These are phyloP conservation scores for Eristalinus aeneus DNA, from an alignment of 2,888 invertebrate genomes.

Conservation along the genomic window DNA sequence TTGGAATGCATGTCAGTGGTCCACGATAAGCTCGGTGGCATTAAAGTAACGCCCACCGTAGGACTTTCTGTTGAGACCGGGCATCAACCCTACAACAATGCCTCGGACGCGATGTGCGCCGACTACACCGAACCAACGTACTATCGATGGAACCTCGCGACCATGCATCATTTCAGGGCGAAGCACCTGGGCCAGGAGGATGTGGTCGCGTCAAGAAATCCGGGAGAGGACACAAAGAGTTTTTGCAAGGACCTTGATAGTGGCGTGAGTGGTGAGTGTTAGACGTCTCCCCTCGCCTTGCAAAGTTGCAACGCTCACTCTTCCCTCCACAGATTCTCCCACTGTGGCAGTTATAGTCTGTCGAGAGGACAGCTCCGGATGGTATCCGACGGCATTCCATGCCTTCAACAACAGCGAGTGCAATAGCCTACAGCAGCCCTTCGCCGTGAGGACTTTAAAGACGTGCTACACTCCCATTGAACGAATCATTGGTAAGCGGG, in stretches of 20 bases:
- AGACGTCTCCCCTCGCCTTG: not conserved
- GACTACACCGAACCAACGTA: conserved; percentile 72
- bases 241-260: conserved; percentile 59
- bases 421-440: conserved; percentile 75
- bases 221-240: conserved; percentile 34
- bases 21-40: conserved; percentile 82
- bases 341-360: conserved; percentile 88
- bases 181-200: conserved; percentile 52
- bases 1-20: conserved; percentile 85
- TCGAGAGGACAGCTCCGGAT: conserved; percentile 83
- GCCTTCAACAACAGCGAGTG: conserved; percentile 82
- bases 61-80: conserved; percentile 45
- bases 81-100: conserved; percentile 16
- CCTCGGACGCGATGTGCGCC: conserved; percentile 72
- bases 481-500: conserved; percentile 75
- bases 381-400: conserved; percentile 88
- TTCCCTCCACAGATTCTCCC: conserved; percentile 74
- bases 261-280: conserved; percentile 29
- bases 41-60: conserved; percentile 81
- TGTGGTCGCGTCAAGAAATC: conserved; percentile 7
- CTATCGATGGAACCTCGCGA: conserved; percentile 73
- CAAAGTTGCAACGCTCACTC: not conserved
- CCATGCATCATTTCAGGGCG: conserved; percentile 50
- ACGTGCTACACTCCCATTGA: conserved; percentile 75
- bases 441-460: conserved; percentile 75